phyloP scores from a whole-genome alignment of 1,140 invertebrate species.

The Lethocerus indicus region DNA sequence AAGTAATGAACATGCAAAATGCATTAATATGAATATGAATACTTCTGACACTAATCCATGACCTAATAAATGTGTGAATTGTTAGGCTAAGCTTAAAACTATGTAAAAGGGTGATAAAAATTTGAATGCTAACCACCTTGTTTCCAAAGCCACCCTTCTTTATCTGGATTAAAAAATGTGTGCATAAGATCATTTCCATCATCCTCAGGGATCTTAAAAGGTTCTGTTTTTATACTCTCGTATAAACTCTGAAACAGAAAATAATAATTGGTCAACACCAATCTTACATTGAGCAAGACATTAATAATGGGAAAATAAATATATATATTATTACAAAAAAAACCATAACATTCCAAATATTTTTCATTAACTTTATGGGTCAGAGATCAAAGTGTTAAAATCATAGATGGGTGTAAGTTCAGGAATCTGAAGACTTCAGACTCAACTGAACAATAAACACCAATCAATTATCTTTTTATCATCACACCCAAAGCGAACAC shows the following conservation, averaged over 20 bases:
- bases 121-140: too few relatives aligned
- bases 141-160: constrained; percentile 99
- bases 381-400: constrained; percentile 14
- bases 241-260: constrained; percentile 65
- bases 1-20: too few relatives aligned
- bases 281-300: background rate
- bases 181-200: constrained; percentile 98
- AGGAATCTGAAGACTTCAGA: background rate
- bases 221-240: constrained; percentile 96
- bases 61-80: too few relatives aligned
- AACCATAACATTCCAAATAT: background rate
- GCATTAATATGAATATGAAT: too few relatives aligned
- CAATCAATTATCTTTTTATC: background rate
- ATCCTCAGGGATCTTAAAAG: constrained; percentile 98
- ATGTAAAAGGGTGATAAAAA: too few relatives aligned
- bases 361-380: too few relatives aligned
- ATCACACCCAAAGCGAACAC: background rate
- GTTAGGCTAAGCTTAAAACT: too few relatives aligned
- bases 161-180: constrained; percentile 98
- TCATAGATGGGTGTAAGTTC: constrained; percentile 6
- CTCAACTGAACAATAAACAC: constrained; percentile 1
- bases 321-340: background rate
- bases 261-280: constrained; percentile 16
- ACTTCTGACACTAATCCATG: too few relatives aligned
- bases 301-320: background rate